These are phyloP conservation scores for Pteruthius melanotis DNA, from an alignment of 2,113 vertebrate species.

Conservation along the genomic window DNA sequence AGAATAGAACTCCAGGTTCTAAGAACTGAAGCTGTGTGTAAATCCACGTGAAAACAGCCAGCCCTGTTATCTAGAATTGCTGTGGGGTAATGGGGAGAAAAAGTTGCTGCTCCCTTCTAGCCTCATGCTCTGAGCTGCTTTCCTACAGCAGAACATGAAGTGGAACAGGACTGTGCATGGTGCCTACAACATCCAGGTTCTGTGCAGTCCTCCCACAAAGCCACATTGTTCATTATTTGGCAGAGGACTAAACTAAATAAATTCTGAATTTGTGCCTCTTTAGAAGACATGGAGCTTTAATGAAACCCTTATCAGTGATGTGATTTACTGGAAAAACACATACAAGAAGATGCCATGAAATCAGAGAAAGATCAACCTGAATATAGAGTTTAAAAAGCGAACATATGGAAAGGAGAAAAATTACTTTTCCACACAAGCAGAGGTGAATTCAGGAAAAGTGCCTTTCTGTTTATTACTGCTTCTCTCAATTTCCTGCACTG, in stretches of 20 bases:
- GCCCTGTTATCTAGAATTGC: neutral
- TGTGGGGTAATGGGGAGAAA: neutral
- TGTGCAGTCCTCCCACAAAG: neutral
- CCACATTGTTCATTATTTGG: neutral
- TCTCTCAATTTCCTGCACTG: neutral
- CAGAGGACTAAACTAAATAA: neutral
- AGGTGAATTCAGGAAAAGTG: neutral
- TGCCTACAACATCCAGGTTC: neutral
- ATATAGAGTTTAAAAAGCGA: neutral
- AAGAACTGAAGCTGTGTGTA: neutral
- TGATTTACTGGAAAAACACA: neutral
- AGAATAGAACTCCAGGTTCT: neutral
- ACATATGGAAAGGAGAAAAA: neutral
- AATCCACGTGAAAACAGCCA: neutral
- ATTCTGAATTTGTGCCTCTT: neutral
- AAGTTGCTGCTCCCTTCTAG: neutral
- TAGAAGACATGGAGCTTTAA: neutral
- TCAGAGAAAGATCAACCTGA: neutral
- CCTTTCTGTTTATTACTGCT: neutral
- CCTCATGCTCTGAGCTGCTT: neutral
- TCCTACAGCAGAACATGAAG: neutral
- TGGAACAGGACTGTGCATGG: rapidly evolving
- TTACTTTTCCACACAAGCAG: neutral
- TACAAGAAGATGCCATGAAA: neutral
- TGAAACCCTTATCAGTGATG: neutral